phyloP scores from a whole-genome alignment of 1,140 invertebrate genomes.

The Scaptomyza pallida region DNA sequence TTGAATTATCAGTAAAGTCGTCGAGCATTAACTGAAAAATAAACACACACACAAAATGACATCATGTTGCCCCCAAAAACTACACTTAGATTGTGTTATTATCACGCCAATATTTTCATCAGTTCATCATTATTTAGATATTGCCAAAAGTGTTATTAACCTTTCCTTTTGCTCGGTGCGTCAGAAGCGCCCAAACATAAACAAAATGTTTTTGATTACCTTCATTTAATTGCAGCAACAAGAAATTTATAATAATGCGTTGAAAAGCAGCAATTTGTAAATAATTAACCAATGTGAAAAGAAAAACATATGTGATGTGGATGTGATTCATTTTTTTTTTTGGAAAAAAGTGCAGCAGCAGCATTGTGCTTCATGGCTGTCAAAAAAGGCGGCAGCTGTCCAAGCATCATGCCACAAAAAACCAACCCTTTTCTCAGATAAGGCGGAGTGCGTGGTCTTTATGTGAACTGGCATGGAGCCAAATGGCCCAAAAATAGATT shows the following conservation, averaged over 20 bases:
- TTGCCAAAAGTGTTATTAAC: conserved; percentile 32
- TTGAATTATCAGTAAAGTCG: conserved; percentile 71
- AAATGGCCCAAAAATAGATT: conserved; percentile 70
- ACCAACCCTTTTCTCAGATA: conserved; percentile 23
- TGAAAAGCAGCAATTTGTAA: conserved; percentile 58
- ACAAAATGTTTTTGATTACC: conserved; percentile 43
- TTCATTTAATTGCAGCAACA: conserved; percentile 65
- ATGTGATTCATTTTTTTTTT: conserved; percentile 57
- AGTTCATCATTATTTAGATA: neutral
- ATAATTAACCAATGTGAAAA: conserved; percentile 54
- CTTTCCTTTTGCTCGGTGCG: conserved; percentile 38
- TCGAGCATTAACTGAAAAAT: conserved; percentile 31
- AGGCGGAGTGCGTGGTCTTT: conserved; percentile 60
- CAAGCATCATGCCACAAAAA: conserved; percentile 22
- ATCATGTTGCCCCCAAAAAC: conserved; percentile 65
- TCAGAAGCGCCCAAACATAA: conserved; percentile 52
- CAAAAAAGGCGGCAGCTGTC: conserved; percentile 59
- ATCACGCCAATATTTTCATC: neutral
- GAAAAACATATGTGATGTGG: conserved; percentile 29
- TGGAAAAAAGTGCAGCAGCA: conserved; percentile 62
- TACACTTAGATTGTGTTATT: conserved; percentile 11
- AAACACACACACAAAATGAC: conserved; percentile 46
- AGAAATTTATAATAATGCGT: conserved; percentile 45
- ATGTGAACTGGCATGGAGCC: conserved; percentile 55
- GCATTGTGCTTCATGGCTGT: conserved; percentile 28